These are phyloP conservation scores for Diplazon laetatorius DNA, from an alignment of 2,888 invertebrate genomes.

Conservation along the genomic window DNA sequence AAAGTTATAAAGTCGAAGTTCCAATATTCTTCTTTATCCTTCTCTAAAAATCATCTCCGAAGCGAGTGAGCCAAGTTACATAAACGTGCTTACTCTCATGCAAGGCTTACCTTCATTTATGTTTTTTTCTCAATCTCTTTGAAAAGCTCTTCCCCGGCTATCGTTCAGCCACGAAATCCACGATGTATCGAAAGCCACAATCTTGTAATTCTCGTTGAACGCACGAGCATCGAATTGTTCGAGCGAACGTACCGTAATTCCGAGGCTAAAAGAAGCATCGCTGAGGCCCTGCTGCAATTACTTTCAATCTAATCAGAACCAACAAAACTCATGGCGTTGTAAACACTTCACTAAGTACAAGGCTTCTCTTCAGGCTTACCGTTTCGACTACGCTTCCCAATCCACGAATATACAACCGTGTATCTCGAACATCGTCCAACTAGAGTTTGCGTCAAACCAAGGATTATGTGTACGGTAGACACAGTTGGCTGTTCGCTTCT, in stretches of 20 bases:
- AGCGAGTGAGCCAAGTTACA: background rate
- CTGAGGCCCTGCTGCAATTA: slow-evolving; percentile 29
- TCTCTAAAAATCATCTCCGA: background rate
- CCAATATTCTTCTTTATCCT: background rate
- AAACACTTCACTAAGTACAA: slow-evolving; percentile 27
- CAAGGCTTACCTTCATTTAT: background rate
- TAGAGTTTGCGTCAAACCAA: background rate
- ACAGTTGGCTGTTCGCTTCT: background rate
- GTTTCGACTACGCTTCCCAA: background rate
- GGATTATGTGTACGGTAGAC: slow-evolving; percentile 1
- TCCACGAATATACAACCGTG: background rate
- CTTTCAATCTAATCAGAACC: slow-evolving; percentile 44
- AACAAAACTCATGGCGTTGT: slow-evolving; percentile 35
- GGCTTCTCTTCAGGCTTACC: slow-evolving; percentile 7
- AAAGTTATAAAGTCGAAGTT: too few species aligned
- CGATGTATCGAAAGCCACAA: slow-evolving; percentile 16
- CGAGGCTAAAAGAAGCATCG: background rate
- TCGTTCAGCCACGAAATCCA: background rate
- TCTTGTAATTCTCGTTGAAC: slow-evolving; percentile 15
- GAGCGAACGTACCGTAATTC: background rate
- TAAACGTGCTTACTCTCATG: background rate
- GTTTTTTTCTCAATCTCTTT: slow-evolving; percentile 21
- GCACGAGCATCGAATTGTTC: slow-evolving; percentile 1
- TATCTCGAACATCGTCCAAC: slow-evolving; percentile 21
- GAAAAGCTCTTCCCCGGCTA: background rate